Evolutionary conservation across 2,113 vertebrate species (phyloP).

Genomic region (Ciconia stormi): DNA sequence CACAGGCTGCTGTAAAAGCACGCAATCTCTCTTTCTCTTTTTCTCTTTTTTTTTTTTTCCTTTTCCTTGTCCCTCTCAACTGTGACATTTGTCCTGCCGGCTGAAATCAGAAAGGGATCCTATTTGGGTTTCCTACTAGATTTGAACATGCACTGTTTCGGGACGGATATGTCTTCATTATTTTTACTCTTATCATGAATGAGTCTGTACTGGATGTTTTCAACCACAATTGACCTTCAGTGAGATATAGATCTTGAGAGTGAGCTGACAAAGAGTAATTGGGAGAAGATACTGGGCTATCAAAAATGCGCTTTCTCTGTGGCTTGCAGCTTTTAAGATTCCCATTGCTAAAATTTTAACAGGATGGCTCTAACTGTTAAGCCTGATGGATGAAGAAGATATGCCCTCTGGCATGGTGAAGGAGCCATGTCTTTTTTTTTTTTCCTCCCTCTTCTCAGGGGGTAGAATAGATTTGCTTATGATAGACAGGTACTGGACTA

Average conservation of each 20-base stretch:
- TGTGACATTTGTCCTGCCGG: neutral
- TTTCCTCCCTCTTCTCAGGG: neutral
- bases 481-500: neutral
- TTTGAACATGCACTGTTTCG: neutral
- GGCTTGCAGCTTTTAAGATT: conserved; percentile 57
- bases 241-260: conserved; percentile 30
- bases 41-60: neutral
- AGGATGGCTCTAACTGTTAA: conserved; percentile 23
- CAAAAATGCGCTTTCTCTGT: conserved; percentile 5
- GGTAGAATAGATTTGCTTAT: neutral
- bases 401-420: neutral
- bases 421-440: neutral
- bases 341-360: conserved; percentile 46
- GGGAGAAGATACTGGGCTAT: conserved; percentile 43
- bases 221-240: conserved; percentile 59
- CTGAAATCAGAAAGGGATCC: conserved; percentile 3
- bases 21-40: neutral
- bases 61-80: neutral
- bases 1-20: conserved; percentile 7
- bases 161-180: conserved; percentile 36
- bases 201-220: conserved; percentile 55
- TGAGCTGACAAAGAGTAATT: conserved; percentile 61
- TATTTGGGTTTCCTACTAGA: conserved; percentile 3
- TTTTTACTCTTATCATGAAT: conserved; percentile 37
- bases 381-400: conserved; percentile 24